Base-by-base conservation (phyloP, 2,888 invertebrate genomes). In the Anticlea derivata region DNA sequence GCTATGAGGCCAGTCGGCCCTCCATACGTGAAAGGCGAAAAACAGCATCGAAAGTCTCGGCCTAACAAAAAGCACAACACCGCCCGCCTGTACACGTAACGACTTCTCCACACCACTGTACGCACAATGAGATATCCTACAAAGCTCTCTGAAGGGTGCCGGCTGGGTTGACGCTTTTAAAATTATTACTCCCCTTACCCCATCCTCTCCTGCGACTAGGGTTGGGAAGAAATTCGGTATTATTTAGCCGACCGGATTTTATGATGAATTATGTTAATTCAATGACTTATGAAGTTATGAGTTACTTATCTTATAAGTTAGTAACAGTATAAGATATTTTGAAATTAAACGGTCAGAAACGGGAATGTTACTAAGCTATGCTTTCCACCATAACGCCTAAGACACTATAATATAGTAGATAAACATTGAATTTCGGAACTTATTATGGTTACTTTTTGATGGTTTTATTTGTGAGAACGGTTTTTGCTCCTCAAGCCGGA, bases 141-240 rank as follows among this genome's bases (percentile, higher is more conserved):
- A 84, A 82, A 83, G 80, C 75, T 65, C 68, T 65, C 64, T 63
- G 70, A 73, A 73, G 77, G 78, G 77, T 72, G 76, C 72, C 73
- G 76, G 62, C 66, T 53, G 69, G 69, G 74, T 71, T 73, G 78
- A 79, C 74, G 86, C 88, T 89, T 87, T 89, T 88, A 89, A 87
- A 86, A 83, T 85, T 87, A 89, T 89, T 87, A 88, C 81, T 68
- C 66, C 68, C 63, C 74, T 67, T 68, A 73, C 72, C 66, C 66
- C 57, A 53, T 24, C 45, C 37, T 54, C 58, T 63, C 58, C 54
- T 53, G 20, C 17, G 10, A 17, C 10, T 53, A 48, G 48, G 48
- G 52, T 23, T 41, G 37, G 31, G 7, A 29, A 35, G 13, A 24
- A 35, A 30, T 12, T 47, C 33, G 7, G 30, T 37, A 31, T 40